A percentile compares a stretch with the other conserved stretches of the same genome.
These are phyloP conservation scores for Drosophila nasuta DNA, from an alignment of 1,140 invertebrate species.

Conservation along the genomic window DNA sequence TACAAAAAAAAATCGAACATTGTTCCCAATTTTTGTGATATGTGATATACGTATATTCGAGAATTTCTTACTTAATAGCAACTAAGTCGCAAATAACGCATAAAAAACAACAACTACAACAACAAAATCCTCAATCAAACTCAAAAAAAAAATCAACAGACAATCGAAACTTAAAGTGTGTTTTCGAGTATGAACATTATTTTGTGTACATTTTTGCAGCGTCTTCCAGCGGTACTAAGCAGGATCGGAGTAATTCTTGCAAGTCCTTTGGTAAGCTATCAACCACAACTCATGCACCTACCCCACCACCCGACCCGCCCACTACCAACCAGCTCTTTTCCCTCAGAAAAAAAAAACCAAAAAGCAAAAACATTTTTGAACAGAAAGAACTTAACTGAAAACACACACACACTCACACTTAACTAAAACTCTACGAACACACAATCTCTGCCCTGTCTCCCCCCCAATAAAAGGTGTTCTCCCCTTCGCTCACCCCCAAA, in stretches of 20 bases:
- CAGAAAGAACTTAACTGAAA: constrained; percentile 23
- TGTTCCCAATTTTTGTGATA: constrained; percentile 84
- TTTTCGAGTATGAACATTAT: constrained; percentile 85
- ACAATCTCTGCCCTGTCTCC: constrained; percentile 1
- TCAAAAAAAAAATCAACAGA: constrained; percentile 15
- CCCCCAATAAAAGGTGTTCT: background rate
- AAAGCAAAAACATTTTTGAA: background rate
- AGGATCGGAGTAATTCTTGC: constrained; percentile 96
- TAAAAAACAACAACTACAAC: constrained; percentile 47
- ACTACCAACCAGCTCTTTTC: constrained; percentile 19
- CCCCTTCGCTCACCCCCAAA: constrained; percentile 26
- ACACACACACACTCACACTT: constrained; percentile 28
- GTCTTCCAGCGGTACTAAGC: constrained; percentile 95
- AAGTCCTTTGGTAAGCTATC: constrained; percentile 95
- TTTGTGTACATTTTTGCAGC: constrained; percentile 89
- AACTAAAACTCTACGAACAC: constrained; percentile 19
- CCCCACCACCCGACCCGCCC: constrained; percentile 5
- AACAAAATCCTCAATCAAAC: constrained; percentile 18
- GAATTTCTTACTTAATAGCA: constrained; percentile 41
- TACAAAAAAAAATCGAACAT: constrained; percentile 65
- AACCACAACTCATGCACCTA: constrained; percentile 78
- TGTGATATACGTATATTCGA: constrained; percentile 46
- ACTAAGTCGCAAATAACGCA: constrained; percentile 54
- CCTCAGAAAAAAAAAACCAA: background rate
- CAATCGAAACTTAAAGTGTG: constrained; percentile 83